Conservation (phyloP, 2,113 vertebrate species). For the Epinephelus moara region DNA sequence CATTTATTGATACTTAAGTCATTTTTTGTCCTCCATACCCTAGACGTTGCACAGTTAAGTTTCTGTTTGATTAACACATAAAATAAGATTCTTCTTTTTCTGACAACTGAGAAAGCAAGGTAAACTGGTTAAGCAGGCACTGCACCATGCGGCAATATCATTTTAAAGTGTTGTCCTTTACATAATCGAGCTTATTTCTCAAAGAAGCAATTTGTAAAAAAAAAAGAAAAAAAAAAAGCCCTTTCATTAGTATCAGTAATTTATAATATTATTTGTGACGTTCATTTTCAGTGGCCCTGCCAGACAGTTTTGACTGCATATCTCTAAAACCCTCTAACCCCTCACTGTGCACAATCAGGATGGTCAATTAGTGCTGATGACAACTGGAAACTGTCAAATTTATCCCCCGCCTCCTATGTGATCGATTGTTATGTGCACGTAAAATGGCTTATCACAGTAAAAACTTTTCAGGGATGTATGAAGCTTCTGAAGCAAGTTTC, state of each 20-base stretch:
- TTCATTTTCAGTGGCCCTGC: too few relatives aligned
- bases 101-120: not conserved
- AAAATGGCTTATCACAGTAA: too few relatives aligned
- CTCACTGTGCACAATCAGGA: not conserved
- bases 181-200: not conserved
- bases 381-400: not conserved
- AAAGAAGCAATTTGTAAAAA: not conserved
- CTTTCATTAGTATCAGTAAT: not conserved
- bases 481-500: too few relatives aligned
- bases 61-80: not conserved
- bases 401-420: not conserved
- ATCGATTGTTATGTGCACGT: not conserved
- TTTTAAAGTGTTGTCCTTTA: not conserved
- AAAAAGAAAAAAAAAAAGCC: too few relatives aligned
- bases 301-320: not conserved
- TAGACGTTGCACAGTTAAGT: not conserved
- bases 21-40: too few relatives aligned
- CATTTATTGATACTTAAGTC: too few relatives aligned
- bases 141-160: too few relatives aligned
- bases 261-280: not conserved
- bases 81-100: not conserved
- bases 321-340: not conserved
- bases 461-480: too few relatives aligned
- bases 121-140: not conserved
- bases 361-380: not conserved